A percentile compares a stretch with the other conserved stretches of the same genome.
Evolutionary conservation across 2,113 vertebrate genomes (phyloP).

Genomic region (Galeopterus variegatus): DNA sequence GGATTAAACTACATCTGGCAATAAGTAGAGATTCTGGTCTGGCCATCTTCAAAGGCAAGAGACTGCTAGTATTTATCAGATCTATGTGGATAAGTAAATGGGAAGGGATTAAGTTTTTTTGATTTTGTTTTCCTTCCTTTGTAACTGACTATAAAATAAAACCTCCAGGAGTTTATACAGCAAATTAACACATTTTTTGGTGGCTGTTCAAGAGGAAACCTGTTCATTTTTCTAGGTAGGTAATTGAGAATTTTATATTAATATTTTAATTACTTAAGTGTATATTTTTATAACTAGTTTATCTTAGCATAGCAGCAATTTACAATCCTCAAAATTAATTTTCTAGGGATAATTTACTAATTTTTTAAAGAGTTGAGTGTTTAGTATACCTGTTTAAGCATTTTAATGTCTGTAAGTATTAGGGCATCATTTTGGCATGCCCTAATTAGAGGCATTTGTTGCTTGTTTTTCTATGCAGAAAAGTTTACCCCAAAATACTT

Average conservation of each 20-base stretch:
- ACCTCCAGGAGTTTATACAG: constrained; percentile 3
- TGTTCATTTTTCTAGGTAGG: background rate
- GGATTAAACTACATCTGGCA: constrained; percentile 83
- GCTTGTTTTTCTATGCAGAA: background rate
- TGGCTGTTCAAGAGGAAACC: constrained; percentile 42
- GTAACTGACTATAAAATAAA: constrained; percentile 63
- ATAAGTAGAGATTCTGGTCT: constrained; percentile 78
- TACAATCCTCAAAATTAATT: constrained; percentile 10
- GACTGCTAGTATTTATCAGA: constrained; percentile 83
- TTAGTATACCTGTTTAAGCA: background rate
- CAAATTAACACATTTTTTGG: constrained; percentile 40
- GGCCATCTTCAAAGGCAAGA: constrained; percentile 82
- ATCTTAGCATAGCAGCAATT: background rate
- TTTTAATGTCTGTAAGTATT: background rate
- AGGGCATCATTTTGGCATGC: background rate
- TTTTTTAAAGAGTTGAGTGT: background rate
- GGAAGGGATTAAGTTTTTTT: constrained; percentile 69
- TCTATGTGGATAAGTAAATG: constrained; percentile 82
- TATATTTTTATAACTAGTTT: constrained; percentile 53
- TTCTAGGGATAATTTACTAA: background rate
- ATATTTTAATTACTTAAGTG: background rate
- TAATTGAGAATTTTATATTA: constrained; percentile 57
- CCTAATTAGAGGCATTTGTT: background rate
- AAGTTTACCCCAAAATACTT: constrained; percentile 41
- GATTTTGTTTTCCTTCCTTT: constrained; percentile 70